Evolutionary conservation across 2,888 invertebrate genomes (phyloP), one percentile per base, ranked within the genome.

Genomic region (Epirrita christyi): DNA sequence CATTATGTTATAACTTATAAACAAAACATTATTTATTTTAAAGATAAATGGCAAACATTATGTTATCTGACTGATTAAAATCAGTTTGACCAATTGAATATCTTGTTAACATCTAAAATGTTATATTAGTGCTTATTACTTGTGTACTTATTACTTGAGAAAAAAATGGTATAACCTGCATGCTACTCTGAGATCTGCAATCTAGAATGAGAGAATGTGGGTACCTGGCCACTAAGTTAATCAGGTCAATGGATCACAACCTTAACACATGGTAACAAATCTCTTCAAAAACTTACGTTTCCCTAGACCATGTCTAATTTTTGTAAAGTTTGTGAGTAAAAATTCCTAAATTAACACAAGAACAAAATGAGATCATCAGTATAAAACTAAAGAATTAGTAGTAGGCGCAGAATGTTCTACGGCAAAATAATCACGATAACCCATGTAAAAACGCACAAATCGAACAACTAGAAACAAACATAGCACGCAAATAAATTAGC

Each of bases 341-440:
- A 32, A n/a, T 14, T 14, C 46, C 15, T 40, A 40, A 59, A n/a
- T n/a, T n/a, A n/a, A n/a, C n/a, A n/a, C n/a, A n/a, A n/a, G n/a
- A n/a, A 59, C 50, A 14, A 11, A 64, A 66, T 81, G 85, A 85
- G 81, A 70, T 85, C 85, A 84, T 79, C 73, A 63, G 52, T 60
- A 58, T 59, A 63, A 62, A 66, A 45, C 27, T 52, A 34, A 13
- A 28, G 11, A 34, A 54, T 40, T 47, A 38, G 21, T 36, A 51
- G 38, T 41, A 57, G 42, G 50, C 59, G 15, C 34, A 13, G 51
- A 59, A 61, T 58, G 15, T 46, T 21, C 28, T 27, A 42, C 14
- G 15, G 15, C 47, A 43, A 32, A 59, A 27, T 34, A 21, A 27
- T 38, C 49, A 49, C 38, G 7, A 38, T 10, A 34, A 32, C 11